Evolutionary conservation across 2,113 vertebrate species (phyloP).

Genomic region (Micromys minutus): DNA sequence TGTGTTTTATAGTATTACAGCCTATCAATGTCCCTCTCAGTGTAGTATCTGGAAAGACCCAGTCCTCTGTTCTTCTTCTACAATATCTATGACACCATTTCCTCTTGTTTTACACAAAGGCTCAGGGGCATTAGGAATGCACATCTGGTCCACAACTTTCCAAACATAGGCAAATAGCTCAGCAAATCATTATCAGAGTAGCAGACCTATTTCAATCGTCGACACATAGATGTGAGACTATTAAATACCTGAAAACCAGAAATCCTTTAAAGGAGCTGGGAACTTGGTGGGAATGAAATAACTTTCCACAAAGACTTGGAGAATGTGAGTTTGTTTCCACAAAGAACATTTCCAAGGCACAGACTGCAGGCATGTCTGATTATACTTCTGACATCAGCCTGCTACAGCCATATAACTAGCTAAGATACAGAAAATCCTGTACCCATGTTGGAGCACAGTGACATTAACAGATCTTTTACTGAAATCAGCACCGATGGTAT

Average conservation of each 20-base stretch:
- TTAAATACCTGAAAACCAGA: neutral
- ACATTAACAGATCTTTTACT: neutral
- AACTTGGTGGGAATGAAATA: neutral
- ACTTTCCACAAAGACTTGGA: neutral
- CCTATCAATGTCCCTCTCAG: neutral
- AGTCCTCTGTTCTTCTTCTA: neutral
- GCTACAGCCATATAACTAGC: neutral
- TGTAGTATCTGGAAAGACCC: neutral
- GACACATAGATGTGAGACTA: neutral
- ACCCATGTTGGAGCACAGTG: neutral
- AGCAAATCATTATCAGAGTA: constrained; percentile 2
- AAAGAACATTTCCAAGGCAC: neutral
- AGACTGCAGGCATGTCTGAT: neutral
- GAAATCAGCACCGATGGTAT: neutral
- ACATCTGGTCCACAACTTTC: neutral
- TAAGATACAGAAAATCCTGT: constrained; percentile 8
- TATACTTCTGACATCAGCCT: neutral
- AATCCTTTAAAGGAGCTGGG: neutral
- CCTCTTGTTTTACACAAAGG: neutral
- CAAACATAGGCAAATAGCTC: neutral
- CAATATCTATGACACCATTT: neutral
- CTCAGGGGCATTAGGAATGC: neutral
- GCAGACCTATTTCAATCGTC: constrained; percentile 12
- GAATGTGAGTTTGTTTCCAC: neutral
- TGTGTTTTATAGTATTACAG: neutral